Conservation (phyloP, 92 coral and sea anemone species). For the Blastomussa wellsi region DNA sequence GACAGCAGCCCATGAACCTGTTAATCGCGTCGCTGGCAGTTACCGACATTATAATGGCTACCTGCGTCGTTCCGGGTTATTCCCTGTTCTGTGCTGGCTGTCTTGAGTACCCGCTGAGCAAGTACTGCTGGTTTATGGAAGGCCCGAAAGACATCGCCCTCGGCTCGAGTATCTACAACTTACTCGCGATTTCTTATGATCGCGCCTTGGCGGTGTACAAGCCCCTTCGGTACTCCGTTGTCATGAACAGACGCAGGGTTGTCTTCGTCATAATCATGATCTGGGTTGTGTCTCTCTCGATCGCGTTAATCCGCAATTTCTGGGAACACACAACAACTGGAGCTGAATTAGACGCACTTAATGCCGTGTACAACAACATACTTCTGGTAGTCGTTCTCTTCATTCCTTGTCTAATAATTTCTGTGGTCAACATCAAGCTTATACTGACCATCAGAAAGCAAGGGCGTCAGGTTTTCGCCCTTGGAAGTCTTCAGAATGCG, state of each 20-base stretch:
- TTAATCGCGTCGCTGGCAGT: conserved; percentile 57
- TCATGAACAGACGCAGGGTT: conserved; percentile 51
- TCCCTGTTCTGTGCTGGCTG: conserved; percentile 31
- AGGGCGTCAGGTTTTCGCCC: background rate
- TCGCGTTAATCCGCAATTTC: conserved; percentile 46
- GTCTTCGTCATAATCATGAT: conserved; percentile 2
- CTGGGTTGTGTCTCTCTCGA: conserved; percentile 41
- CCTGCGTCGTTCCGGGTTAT: conserved; percentile 52
- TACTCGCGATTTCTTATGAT: conserved; percentile 57
- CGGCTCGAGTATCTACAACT: conserved; percentile 46
- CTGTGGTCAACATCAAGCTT: conserved; percentile 23
- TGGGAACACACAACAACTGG: conserved; percentile 53
- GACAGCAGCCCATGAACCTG: conserved; percentile 50
- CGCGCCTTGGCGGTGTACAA: conserved; percentile 57
- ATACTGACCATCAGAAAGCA: conserved; percentile 21
- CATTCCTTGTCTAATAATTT: background rate
- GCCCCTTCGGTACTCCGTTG: conserved; percentile 40
- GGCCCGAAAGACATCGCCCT: conserved; percentile 54
- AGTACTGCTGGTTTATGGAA: conserved; percentile 58
- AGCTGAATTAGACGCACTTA: background rate
- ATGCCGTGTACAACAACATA: conserved; percentile 9
- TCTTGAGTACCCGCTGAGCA: conserved; percentile 22
- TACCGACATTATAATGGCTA: conserved; percentile 54
- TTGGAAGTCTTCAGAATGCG: background rate
- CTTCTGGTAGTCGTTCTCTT: conserved; percentile 6